phyloP scores from a whole-genome alignment of 2,888 invertebrate species.

The Escarpia spicata region DNA sequence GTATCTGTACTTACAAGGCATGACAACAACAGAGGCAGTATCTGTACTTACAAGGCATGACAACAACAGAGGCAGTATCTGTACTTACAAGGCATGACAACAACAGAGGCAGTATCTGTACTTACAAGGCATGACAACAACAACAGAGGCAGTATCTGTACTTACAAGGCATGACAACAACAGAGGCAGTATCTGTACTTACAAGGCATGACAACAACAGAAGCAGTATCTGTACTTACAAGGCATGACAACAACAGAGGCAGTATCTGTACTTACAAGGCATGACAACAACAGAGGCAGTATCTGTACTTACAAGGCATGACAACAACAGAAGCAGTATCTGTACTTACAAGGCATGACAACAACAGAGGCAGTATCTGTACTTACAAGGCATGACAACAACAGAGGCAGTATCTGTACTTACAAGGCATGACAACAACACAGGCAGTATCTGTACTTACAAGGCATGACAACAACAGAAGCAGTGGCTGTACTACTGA shows the following conservation, averaged over 20 bases:
- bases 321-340: neutral
- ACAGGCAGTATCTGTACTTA: conserved; percentile 47
- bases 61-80: neutral
- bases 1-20: neutral
- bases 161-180: neutral
- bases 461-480: conserved; percentile 82
- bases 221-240: neutral
- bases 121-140: neutral
- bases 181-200: neutral
- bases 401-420: neutral
- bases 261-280: neutral
- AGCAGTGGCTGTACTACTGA: conserved; percentile 83
- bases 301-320: neutral
- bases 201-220: neutral
- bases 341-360: neutral
- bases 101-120: neutral
- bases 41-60: neutral
- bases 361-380: neutral
- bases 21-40: neutral
- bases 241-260: neutral
- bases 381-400: neutral
- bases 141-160: neutral
- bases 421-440: neutral
- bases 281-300: neutral
- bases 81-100: neutral